phyloP scores from a whole-genome alignment of 1,140 invertebrate genomes.

The Cyrtorhinus lividipennis region DNA sequence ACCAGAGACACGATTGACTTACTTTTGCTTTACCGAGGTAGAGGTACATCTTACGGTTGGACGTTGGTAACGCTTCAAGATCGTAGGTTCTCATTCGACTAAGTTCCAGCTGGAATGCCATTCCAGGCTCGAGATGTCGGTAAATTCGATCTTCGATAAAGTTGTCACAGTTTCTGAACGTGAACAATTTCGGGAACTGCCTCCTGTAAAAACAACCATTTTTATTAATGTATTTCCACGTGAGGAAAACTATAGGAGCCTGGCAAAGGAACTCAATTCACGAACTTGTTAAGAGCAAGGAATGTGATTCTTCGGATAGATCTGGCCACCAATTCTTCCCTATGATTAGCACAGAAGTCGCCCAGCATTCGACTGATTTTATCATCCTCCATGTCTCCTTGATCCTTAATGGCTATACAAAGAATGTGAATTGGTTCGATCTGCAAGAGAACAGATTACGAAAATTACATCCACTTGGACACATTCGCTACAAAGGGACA shows the following conservation, averaged over 20 bases:
- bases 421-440: conserved; percentile 85
- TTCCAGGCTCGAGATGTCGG: conserved; percentile 87
- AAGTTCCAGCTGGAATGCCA: conserved; percentile 94
- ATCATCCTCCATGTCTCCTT: conserved; percentile 61
- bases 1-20: too few relatives aligned
- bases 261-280: background rate
- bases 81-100: conserved; percentile 92
- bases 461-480: background rate
- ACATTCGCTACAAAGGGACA: too few relatives aligned
- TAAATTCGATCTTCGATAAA: conserved; percentile 95
- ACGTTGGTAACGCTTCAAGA: conserved; percentile 83
- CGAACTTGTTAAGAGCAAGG: conserved; percentile 63
- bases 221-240: background rate
- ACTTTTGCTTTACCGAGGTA: conserved; percentile 91
- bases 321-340: conserved; percentile 57
- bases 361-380: conserved; percentile 61
- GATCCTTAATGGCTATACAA: conserved; percentile 72
- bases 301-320: conserved; percentile 85
- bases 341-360: conserved; percentile 63
- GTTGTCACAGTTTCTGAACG: conserved; percentile 72
- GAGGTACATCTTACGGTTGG: conserved; percentile 97
- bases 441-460: conserved; percentile 15
- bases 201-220: conserved; percentile 33
- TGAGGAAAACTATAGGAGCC: conserved; percentile 11
- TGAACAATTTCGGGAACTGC: conserved; percentile 87